Evolutionary conservation across 2,113 vertebrate genomes (phyloP), one percentile per base, ranked within the genome.

Genomic region (Aplodontia rufa): DNA sequence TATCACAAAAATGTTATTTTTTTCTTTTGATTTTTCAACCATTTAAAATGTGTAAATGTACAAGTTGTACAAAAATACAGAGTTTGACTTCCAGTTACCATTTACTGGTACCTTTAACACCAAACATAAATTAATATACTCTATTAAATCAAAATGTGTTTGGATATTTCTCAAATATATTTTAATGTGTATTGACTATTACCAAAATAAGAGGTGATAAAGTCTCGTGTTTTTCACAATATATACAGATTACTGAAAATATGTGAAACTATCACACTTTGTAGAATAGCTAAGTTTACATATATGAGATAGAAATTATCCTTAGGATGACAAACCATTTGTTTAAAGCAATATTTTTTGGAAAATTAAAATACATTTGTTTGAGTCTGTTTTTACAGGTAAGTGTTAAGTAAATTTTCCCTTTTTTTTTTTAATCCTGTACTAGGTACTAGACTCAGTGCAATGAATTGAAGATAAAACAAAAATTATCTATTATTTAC

Each of bases 121-220:
- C 19, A 6, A 71, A 13, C 1, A 6, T 87, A 47, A 84, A 94
- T 60, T 90, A 84, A 93, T 35, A n/a, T 37, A 51, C 22, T 92
- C 14, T 22, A 80, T 62, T 84, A 75, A 87, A 37, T 75, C n/a
- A 71, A 71, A 80, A 66, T 69, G 30, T 80, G 60, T 80, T 95
- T 47, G 92, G 11, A 30, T 58, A 30, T 89, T 88, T 93, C 13
- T 40, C 32, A 96, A 90, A 62, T 87, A 22, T 32, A 42, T 40
- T 96, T 81, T 94, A 49, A 85, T 55, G 58, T 35, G 47, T 58
- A 60, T 90, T 90, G 71, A 49, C 94, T 93, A 78, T 83, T 90
- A 92, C 11, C 64, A 95, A 96, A 92, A 47, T 69, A 74, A 96
- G 45, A 78, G 32, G 6, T 80, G 16, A 95, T 49, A 58, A 83